Percentiles rank a stretch among this genome's conserved stretches.
These are phyloP conservation scores for Ptychoptera contaminata DNA, from an alignment of 2,888 invertebrate species.

Conservation along the genomic window DNA sequence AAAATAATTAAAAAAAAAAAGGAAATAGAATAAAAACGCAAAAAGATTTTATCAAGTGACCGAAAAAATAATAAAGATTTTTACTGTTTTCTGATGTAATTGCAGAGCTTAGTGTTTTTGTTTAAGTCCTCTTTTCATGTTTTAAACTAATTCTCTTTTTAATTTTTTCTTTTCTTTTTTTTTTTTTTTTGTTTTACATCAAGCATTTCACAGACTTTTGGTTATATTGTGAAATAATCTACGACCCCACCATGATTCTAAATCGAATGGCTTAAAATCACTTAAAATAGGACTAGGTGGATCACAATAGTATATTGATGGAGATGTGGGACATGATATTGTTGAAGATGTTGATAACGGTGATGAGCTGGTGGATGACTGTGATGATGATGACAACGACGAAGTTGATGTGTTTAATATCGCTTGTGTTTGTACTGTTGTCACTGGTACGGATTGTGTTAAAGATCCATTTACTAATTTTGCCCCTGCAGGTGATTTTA, in stretches of 20 bases:
- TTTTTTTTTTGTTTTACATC: neutral
- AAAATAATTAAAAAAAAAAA: too few relatives aligned
- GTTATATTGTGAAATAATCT: conserved; percentile 72
- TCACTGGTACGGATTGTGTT: too few relatives aligned
- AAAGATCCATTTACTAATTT: too few relatives aligned
- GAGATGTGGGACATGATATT: conserved; percentile 33
- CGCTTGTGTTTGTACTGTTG: too few relatives aligned
- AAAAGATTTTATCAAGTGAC: too few relatives aligned
- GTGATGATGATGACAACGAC: conserved; percentile 17
- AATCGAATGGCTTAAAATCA: conserved; percentile 79
- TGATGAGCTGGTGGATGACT: conserved; percentile 15
- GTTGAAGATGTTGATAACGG: conserved; percentile 23
- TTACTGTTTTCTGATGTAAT: too few relatives aligned
- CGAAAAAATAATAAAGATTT: too few relatives aligned
- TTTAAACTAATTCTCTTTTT: too few relatives aligned
- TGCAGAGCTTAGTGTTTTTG: too few relatives aligned
- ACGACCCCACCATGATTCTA: conserved; percentile 85
- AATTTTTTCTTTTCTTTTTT: neutral
- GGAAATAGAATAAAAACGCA: too few relatives aligned
- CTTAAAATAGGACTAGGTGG: conserved; percentile 51
- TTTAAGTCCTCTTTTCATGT: too few relatives aligned
- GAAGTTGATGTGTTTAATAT: neutral
- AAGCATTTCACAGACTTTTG: conserved; percentile 44
- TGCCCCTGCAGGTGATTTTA: too few relatives aligned
- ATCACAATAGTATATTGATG: conserved; percentile 51